Percentiles rank a stretch among this genome's conserved stretches.
phyloP scores from a whole-genome alignment of 2,888 invertebrate genomes.

The Tipula helvola region DNA sequence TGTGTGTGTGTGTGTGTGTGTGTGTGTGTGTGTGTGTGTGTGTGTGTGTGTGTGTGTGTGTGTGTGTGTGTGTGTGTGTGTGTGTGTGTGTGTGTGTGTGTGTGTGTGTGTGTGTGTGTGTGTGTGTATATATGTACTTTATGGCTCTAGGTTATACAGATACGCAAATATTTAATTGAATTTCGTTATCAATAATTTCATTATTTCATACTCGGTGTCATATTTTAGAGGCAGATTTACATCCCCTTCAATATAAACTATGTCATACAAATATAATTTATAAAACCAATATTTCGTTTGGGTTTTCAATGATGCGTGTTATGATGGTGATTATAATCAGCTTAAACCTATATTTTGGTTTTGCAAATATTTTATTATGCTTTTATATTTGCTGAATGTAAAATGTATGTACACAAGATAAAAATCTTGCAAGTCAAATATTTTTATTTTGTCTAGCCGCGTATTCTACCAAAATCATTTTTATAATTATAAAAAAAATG shows the following conservation, averaged over 20 bases:
- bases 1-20: too few species aligned
- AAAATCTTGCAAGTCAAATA: not conserved
- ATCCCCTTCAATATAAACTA: not conserved
- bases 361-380: not conserved
- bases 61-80: too few species aligned
- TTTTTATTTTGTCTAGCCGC: not conserved
- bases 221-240: not conserved
- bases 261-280: not conserved
- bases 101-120: too few species aligned
- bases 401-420: not conserved
- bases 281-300: not conserved
- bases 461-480: not conserved
- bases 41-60: too few species aligned
- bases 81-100: too few species aligned
- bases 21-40: too few species aligned
- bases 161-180: not conserved
- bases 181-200: not conserved
- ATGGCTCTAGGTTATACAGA: too few species aligned
- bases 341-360: not conserved
- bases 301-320: not conserved
- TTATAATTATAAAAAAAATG: not conserved
- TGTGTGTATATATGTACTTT: too few species aligned
- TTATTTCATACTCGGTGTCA: not conserved
- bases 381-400: not conserved
- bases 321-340: not conserved